Base-by-base conservation (phyloP, 2,888 invertebrate genomes). In the Tachystola acroxantha region DNA sequence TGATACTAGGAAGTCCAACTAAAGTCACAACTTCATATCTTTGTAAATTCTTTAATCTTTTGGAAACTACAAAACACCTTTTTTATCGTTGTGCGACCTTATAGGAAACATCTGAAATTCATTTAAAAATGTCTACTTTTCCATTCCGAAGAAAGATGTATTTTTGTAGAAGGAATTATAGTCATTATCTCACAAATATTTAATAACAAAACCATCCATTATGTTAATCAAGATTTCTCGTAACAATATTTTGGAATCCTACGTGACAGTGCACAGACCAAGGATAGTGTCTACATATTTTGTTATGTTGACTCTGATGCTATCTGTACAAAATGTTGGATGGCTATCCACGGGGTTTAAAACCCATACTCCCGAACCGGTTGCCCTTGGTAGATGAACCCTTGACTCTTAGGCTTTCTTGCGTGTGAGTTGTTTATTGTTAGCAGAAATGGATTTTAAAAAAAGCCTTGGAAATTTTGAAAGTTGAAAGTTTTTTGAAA, bases 371-470 rank as follows among this genome's bases (percentile, higher is more conserved):
- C 31, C 37, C 39, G 31, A 49, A 72, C 68, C 73, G 72, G 71
- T 68, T 64, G 65, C 68, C 76, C 76, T 79, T 76, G 76, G 58
- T 50, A 47, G 46, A 52, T 68, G 60, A 65, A 67, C 65, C 58
- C 57, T 43, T 53, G 53, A 45, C 50, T 46, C 33, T 48, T 9
- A 50, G 36, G 48, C 51, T 64, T 55, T 57, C 57, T 57, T 44
- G 45, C 51, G 51, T 48, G 30, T 34, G 31, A n/a, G 24, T 10
- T 27, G 11, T 37, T 38, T 30, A 30, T 30, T 19, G 10, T 10
- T 27, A 27, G 27, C 2, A 6, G 16, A 16, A 16, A 16, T 4
- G 16, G 6, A 16, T 4, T 16, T 16, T 3, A 16, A 16, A 4
- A 16, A 16, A 16, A n/a, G n/a, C n/a, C n/a, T n/a, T n/a, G n/a